phyloP scores from a whole-genome alignment of 2,888 invertebrate genomes.

The Sphinx pinastri region DNA sequence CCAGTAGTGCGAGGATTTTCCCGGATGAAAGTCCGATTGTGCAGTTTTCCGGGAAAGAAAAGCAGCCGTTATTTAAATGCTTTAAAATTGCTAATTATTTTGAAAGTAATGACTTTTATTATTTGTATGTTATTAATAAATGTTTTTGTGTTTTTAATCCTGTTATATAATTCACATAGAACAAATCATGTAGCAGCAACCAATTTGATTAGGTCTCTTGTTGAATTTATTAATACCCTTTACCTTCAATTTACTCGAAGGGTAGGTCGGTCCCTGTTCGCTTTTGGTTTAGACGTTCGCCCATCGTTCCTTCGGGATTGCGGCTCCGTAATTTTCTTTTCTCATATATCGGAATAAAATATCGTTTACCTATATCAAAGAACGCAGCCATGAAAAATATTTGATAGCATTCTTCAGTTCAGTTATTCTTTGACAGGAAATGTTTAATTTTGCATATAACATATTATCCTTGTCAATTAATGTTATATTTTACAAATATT shows the following conservation, averaged over 20 bases:
- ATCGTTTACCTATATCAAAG: slow-evolving; percentile 4
- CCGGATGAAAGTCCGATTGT: too few species aligned
- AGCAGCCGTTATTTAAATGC: too few species aligned
- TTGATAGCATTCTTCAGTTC: background rate
- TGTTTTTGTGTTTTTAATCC: too few species aligned
- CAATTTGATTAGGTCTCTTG: background rate
- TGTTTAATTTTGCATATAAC: too few species aligned
- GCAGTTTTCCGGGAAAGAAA: too few species aligned
- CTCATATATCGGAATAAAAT: background rate
- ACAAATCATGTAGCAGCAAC: too few species aligned
- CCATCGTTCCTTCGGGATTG: slow-evolving; percentile 11
- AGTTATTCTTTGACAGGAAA: background rate
- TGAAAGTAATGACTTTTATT: too few species aligned
- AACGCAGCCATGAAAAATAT: background rate
- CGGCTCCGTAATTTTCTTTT: background rate
- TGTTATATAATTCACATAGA: too few species aligned
- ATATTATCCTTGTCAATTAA: background rate
- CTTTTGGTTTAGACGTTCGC: background rate
- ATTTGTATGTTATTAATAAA: too few species aligned
- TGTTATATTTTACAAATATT: background rate
- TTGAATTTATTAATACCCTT: slow-evolving; percentile 1
- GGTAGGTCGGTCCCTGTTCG: background rate
- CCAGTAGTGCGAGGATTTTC: too few species aligned
- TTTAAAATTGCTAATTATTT: too few species aligned
- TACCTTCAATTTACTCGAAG: background rate